Evolutionary conservation across 2,113 vertebrate species (phyloP).

Genomic region (Psilopsiagon aymara): DNA sequence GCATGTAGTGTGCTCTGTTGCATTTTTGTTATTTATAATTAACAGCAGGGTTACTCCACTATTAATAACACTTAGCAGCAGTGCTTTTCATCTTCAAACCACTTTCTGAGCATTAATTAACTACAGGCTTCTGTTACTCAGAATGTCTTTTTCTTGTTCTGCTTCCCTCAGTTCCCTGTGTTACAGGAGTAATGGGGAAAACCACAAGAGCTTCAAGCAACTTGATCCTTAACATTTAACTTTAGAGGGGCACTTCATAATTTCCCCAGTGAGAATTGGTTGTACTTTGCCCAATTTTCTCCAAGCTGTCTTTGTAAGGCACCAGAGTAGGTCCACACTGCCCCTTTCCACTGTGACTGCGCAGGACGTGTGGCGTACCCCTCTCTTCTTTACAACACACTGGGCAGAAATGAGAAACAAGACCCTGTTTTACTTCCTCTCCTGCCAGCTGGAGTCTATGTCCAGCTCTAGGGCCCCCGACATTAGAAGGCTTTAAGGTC

Average conservation of each 20-base stretch:
- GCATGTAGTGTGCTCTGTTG: not conserved
- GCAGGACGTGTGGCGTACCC: not conserved
- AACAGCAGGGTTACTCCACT: constrained; percentile 48
- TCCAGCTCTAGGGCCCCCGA: not conserved
- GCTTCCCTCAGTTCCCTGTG: not conserved
- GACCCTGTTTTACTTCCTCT: not conserved
- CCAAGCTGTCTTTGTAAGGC: not conserved
- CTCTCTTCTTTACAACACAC: fast-evolving
- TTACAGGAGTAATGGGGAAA: not conserved
- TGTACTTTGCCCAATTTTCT: not conserved
- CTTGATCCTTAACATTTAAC: not conserved
- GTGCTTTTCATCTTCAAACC: constrained; percentile 60
- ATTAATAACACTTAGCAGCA: constrained; percentile 64
- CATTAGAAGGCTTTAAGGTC: not conserved
- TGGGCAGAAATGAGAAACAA: not conserved
- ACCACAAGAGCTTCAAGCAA: not conserved
- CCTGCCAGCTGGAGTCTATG: not conserved
- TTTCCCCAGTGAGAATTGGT: not conserved
- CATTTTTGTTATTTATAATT: constrained; percentile 65
- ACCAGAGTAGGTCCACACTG: not conserved
- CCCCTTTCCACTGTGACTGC: not conserved
- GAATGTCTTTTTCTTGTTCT: not conserved
- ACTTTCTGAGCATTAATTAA: constrained; percentile 60
- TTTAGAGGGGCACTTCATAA: not conserved
- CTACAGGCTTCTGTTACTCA: constrained; percentile 25